phyloP scores from a whole-genome alignment of 2,888 invertebrate genomes.

The Sericinus montela region DNA sequence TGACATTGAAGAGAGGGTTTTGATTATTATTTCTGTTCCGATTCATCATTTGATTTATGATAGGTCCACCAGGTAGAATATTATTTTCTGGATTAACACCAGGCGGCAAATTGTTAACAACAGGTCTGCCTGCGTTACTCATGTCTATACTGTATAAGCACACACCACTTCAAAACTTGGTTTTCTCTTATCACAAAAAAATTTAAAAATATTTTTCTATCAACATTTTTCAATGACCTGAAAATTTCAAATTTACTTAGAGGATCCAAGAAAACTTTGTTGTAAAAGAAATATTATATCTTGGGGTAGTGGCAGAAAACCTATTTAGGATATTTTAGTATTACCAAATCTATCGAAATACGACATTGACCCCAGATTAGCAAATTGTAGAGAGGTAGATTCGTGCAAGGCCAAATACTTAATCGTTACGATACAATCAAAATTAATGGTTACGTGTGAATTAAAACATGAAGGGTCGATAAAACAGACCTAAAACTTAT shows the following conservation, averaged over 20 bases:
- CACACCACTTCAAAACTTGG: conserved; percentile 10
- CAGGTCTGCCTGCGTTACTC: conserved; percentile 58
- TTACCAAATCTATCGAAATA: conserved; percentile 26
- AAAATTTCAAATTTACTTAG: conserved; percentile 40
- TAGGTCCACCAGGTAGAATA: conserved; percentile 74
- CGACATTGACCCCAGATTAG: conserved; percentile 31
- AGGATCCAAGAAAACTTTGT: too few relatives aligned
- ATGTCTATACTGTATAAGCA: conserved; percentile 31
- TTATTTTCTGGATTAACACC: conserved; percentile 76
- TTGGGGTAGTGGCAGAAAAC: too few relatives aligned
- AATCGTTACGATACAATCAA: neutral
- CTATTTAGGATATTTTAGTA: conserved; percentile 25
- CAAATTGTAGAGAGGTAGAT: conserved; percentile 9
- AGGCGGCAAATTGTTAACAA: conserved; percentile 64
- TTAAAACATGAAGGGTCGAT: conserved; percentile 4
- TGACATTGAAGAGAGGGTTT: conserved; percentile 89
- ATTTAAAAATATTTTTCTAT: conserved; percentile 23
- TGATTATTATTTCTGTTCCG: conserved; percentile 81
- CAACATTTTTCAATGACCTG: conserved; percentile 51
- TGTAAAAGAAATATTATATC: too few relatives aligned
- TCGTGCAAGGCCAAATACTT: neutral
- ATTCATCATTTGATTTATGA: conserved; percentile 72
- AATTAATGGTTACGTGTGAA: neutral
- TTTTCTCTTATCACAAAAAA: conserved; percentile 5
- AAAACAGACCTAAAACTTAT: conserved; percentile 20